Percentiles rank a stretch among this genome's conserved stretches.
Evolutionary conservation across 1,140 invertebrate genomes (phyloP).

Genomic region (Nymphalis io): DNA sequence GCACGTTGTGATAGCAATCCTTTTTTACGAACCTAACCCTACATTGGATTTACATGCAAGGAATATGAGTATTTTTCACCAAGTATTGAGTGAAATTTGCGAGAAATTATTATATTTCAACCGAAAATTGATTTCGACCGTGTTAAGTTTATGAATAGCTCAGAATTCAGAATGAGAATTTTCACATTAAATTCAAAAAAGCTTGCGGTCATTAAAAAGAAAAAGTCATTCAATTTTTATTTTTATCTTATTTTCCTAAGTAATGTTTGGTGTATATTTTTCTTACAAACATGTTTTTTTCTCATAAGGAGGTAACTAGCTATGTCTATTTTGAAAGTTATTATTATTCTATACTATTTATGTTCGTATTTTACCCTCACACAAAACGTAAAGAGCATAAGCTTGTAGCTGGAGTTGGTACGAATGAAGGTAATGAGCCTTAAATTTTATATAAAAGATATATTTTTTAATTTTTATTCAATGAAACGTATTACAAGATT

Average conservation of each 20-base stretch:
- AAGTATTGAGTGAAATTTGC: background rate
- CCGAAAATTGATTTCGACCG: background rate
- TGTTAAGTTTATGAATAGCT: background rate
- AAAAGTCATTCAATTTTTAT: background rate
- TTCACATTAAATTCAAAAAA: background rate
- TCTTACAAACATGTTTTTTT: background rate
- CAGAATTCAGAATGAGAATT: background rate
- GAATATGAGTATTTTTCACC: background rate
- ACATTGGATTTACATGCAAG: background rate
- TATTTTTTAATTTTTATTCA: no score
- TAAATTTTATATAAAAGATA: no score
- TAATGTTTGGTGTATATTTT: background rate
- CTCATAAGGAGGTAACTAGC: no score
- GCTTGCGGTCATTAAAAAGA: background rate
- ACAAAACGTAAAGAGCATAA: no score
- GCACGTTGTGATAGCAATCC: background rate
- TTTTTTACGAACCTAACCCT: constrained; percentile 3
- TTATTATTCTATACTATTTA: no score
- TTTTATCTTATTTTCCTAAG: background rate
- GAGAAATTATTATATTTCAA: background rate
- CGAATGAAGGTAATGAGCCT: no score
- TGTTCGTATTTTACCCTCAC: no score
- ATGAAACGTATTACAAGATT: no score
- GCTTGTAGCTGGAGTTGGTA: no score
- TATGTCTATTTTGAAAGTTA: no score